Evolutionary conservation across 2,888 invertebrate genomes (phyloP).

Genomic region (Drosophila prostipennis): DNA sequence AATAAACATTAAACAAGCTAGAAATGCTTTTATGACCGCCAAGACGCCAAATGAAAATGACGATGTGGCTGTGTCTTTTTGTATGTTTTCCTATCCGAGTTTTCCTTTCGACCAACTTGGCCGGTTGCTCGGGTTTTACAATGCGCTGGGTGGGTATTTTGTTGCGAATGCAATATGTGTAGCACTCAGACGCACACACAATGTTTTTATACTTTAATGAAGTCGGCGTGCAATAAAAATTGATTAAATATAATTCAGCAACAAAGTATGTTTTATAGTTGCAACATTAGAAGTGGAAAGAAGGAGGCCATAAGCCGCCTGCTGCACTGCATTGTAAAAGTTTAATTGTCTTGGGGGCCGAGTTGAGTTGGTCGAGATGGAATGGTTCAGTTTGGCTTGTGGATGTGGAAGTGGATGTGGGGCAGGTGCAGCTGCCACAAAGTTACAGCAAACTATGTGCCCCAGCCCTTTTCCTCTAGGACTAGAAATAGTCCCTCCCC

Average conservation of each 20-base stretch:
- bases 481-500: conserved; percentile 14
- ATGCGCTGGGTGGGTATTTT: conserved; percentile 39
- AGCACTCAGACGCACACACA: conserved; percentile 30
- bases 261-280: conserved; percentile 77
- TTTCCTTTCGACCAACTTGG: background rate
- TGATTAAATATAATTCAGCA: conserved; percentile 80
- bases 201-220: conserved; percentile 77
- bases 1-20: conserved; percentile 81
- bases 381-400: no score
- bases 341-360: conserved; percentile 62
- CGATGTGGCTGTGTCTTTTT: conserved; percentile 34
- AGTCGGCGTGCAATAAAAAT: conserved; percentile 79
- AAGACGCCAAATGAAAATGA: conserved; percentile 55
- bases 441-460: conserved; percentile 64
- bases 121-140: conserved; percentile 38
- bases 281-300: conserved; percentile 63
- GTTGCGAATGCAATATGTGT: conserved; percentile 58
- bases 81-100: conserved; percentile 12
- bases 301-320: conserved; percentile 41
- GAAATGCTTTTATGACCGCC: conserved; percentile 79
- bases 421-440: conserved; percentile 49
- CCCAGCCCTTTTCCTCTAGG: conserved; percentile 35
- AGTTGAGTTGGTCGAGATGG: background rate
- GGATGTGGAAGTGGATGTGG: conserved; percentile 25
- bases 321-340: conserved; percentile 65